Evolutionary conservation across 2,113 vertebrate species (phyloP), one percentile per base, ranked within the genome.

Genomic region (Petaurus breviceps): DNA sequence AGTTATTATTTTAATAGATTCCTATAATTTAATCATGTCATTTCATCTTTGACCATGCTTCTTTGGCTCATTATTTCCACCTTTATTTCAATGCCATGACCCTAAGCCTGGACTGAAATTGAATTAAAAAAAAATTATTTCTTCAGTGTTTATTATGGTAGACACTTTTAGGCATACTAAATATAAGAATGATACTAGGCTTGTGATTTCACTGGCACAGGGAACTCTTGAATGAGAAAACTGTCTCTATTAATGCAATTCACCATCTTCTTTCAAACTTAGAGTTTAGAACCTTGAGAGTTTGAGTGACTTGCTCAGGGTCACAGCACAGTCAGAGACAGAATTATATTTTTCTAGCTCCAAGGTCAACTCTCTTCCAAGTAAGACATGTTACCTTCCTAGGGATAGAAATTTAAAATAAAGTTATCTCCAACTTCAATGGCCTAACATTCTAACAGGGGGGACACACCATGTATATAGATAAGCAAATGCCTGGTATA

Each of bases 361-460:
- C 3, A 68, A 12, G 57, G 28, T 14, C 12, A 6, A 84, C n/a
- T 84, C 68, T 22, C 1, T 43, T 5, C n/a, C 68, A 14, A 84
- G 16, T 84, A 43, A 84, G n/a, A 22, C 6, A 43, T 2, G 43
- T 84, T 43, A 16, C 19, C n/a, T 84, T 84, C 37, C n/a, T 2
- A 84, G n/a, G 19, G 68, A 84, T 7, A 43, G 68, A 23, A 22
- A 23, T 43, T 84, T 43, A 84, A 84, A 84, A 84, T 84, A 43
- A 84, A 84, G 43, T 84, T 22, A 0, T 10, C 37, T 19, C 51
- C 9, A 16, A 49, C 51, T 7, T 8, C 16, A 26, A 92, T 26
- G 50, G 3, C 1, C 25, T 22, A 1, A 43, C 54, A 14, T 3
- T 0, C 0, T 0, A 31, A 77, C 49, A 89, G n/a, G 51, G 16